Conservation (phyloP, 2,113 vertebrate genomes). For the Leptosomus discolor region DNA sequence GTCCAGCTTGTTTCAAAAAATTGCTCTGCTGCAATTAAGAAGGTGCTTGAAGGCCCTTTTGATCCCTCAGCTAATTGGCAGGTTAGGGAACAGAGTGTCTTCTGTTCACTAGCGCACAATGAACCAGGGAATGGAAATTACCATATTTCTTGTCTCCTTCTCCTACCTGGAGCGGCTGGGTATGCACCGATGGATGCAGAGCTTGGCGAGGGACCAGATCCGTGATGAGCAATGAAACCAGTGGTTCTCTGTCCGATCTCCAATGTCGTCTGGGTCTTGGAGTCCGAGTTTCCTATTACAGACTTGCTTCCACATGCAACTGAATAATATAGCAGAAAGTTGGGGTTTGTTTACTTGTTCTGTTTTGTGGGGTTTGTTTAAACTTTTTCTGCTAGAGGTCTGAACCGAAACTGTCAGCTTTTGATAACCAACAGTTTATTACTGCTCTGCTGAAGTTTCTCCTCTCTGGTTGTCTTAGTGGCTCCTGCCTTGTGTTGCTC, state of each 20-base stretch:
- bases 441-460: neutral
- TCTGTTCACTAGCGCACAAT: neutral
- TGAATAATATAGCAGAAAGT: neutral
- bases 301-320: fast-evolving
- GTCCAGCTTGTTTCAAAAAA: neutral
- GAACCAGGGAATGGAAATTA: neutral
- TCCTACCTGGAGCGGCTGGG: neutral
- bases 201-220: neutral
- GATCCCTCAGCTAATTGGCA: slow-evolving; percentile 21
- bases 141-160: neutral
- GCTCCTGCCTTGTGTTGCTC: neutral
- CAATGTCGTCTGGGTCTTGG: neutral
- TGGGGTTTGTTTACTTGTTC: neutral
- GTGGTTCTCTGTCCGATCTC: neutral
- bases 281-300: neutral
- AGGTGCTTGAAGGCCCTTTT: neutral
- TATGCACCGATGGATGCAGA: neutral
- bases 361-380: neutral
- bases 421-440: neutral
- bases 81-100: neutral
- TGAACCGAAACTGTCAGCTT: neutral
- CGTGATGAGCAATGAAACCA: fast-evolving
- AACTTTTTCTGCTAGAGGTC: fast-evolving
- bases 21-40: neutral
- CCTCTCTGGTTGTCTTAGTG: too few relatives aligned